Percentiles rank a stretch among this genome's conserved stretches.
Conservation (phyloP, 2,888 invertebrate genomes). For the Ectobius pallidus region DNA sequence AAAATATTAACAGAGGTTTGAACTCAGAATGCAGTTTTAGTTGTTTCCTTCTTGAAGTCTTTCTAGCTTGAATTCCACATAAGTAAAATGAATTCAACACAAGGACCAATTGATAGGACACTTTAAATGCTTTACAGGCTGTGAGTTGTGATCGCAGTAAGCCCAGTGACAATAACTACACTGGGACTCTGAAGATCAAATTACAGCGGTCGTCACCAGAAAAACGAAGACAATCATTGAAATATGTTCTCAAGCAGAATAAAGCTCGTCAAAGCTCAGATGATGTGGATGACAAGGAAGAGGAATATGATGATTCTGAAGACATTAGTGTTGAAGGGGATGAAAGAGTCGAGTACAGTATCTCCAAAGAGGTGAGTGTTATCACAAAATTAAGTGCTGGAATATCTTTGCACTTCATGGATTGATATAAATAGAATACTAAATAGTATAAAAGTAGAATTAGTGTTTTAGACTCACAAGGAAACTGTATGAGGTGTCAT, state of each 20-base stretch:
- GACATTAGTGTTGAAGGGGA: constrained; percentile 33
- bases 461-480: too few relatives aligned
- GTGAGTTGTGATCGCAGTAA: neutral
- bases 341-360: constrained; percentile 50
- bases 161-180: constrained; percentile 60
- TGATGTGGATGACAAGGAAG: constrained; percentile 40
- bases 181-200: constrained; percentile 84
- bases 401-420: too few relatives aligned
- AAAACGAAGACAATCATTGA: constrained; percentile 58
- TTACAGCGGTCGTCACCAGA: constrained; percentile 61
- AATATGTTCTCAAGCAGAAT: constrained; percentile 25
- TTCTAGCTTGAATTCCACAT: too few relatives aligned
- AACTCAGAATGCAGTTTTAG: too few relatives aligned
- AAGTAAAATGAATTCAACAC: too few relatives aligned
- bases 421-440: too few relatives aligned
- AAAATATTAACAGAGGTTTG: too few relatives aligned
- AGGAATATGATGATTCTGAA: constrained; percentile 24
- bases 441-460: too few relatives aligned
- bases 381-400: neutral
- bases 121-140: neutral
- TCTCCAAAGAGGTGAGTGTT: constrained; percentile 68
- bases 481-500: too few relatives aligned
- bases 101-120: too few relatives aligned
- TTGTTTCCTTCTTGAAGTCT: too few relatives aligned
- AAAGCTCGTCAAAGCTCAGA: neutral